A percentile compares a stretch with the other conserved stretches of the same genome.
Evolutionary conservation across 2,113 vertebrate genomes (phyloP).

Genomic region (Brachionichthys hirsutus): DNA sequence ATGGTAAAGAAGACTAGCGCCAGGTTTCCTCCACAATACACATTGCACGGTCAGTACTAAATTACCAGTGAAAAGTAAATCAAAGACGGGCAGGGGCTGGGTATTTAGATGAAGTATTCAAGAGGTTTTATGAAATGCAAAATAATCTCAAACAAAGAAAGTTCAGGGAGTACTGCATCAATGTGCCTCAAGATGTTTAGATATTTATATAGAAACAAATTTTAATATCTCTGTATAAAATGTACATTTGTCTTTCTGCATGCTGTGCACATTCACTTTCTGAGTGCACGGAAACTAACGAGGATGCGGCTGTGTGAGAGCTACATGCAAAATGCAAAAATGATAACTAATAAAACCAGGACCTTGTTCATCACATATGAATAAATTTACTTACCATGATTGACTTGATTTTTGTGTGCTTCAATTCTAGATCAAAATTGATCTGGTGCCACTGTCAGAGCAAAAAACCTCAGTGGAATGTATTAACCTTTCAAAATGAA

Average conservation of each 20-base stretch:
- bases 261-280: not conserved
- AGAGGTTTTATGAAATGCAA: constrained; percentile 12
- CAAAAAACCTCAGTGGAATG: too few relatives aligned
- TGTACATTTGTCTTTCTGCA: not conserved
- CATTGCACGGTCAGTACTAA: constrained; percentile 5
- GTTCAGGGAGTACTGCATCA: not conserved
- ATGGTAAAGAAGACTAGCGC: constrained; percentile 15
- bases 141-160: not conserved
- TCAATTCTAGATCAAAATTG: too few relatives aligned
- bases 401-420: too few relatives aligned
- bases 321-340: not conserved
- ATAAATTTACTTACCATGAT: not conserved
- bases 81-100: not conserved
- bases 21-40: constrained; percentile 9
- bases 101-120: constrained; percentile 3
- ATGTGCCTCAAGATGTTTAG: not conserved
- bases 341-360: not conserved
- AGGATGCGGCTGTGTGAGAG: not conserved
- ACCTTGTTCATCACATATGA: not conserved
- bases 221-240: too few relatives aligned
- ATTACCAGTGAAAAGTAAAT: constrained; percentile 16
- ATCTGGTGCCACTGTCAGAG: too few relatives aligned
- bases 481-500: too few relatives aligned
- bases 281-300: not conserved
- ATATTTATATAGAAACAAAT: too few relatives aligned